phyloP scores from a whole-genome alignment of 37 sponge, comb jelly and placozoan species.

The Spongia lamella region DNA sequence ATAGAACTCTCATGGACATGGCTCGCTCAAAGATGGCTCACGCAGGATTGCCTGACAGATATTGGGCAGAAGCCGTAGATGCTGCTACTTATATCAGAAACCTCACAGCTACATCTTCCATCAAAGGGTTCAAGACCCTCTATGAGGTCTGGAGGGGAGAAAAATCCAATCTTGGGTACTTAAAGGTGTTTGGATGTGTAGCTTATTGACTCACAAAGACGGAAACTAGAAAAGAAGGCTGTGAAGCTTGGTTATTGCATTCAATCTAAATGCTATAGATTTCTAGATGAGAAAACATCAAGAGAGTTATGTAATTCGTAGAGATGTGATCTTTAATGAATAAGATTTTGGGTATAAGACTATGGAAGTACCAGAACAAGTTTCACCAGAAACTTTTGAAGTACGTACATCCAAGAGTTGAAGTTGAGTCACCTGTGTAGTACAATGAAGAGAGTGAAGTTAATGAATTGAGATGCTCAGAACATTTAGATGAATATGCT shows the following conservation, averaged over 20 bases:
- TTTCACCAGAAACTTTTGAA: too few relatives aligned
- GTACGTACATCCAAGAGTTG: too few relatives aligned
- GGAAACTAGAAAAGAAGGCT: background rate
- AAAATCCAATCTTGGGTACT: background rate
- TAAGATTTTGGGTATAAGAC: background rate
- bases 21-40: constrained; percentile 17
- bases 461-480: too few relatives aligned
- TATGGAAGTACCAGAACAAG: background rate
- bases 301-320: background rate
- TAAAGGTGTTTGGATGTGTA: background rate
- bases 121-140: background rate
- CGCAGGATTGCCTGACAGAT: constrained; percentile 8
- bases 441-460: too few relatives aligned
- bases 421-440: too few relatives aligned
- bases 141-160: background rate
- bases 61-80: constrained; percentile 15
- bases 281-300: constrained; percentile 12
- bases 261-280: constrained; percentile 12
- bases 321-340: constrained; percentile 31
- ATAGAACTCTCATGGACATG: constrained; percentile 6
- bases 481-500: constrained; percentile 8
- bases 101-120: too few relatives aligned
- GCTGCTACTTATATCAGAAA: too few relatives aligned
- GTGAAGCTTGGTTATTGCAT: constrained; percentile 7
- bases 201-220: background rate